Percentiles rank a stretch among this genome's conserved stretches.
Evolutionary conservation across 1,140 invertebrate species (phyloP).

Genomic region (Diprion similis): DNA sequence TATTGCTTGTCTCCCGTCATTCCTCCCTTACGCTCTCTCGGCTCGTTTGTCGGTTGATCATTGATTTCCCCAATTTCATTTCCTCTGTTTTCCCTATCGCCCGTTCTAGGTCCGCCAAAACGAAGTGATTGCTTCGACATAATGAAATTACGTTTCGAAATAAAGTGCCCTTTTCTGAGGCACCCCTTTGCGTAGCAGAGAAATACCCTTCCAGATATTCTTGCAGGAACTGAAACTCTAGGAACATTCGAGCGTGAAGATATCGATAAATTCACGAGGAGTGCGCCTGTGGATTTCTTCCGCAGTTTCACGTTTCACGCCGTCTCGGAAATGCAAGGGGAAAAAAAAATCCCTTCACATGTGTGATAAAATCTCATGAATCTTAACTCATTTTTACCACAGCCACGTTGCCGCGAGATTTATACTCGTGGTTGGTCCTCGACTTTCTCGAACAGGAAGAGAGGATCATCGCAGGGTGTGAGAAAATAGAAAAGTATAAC

Average conservation of each 20-base stretch:
- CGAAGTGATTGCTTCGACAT: conserved; percentile 5
- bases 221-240: neutral
- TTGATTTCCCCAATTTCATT: conserved; percentile 12
- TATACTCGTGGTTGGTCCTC: neutral
- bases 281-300: too few relatives aligned
- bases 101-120: neutral
- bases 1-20: neutral
- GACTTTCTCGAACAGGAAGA: neutral
- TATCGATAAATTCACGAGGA: too few relatives aligned
- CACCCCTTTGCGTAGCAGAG: neutral
- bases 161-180: conserved; percentile 11
- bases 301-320: too few relatives aligned
- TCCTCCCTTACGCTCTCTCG: neutral
- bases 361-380: too few relatives aligned
- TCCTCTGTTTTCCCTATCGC: conserved; percentile 5
- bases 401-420: neutral
- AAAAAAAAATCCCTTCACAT: too few relatives aligned
- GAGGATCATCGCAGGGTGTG: neutral
- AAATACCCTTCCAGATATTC: neutral
- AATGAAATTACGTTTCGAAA: conserved; percentile 29
- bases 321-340: neutral
- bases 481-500: conserved; percentile 3
- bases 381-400: neutral
- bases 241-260: too few relatives aligned
- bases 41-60: conserved; percentile 9